Evolutionary conservation across 1,140 invertebrate species (phyloP).

Genomic region (Drosophila obscura): DNA sequence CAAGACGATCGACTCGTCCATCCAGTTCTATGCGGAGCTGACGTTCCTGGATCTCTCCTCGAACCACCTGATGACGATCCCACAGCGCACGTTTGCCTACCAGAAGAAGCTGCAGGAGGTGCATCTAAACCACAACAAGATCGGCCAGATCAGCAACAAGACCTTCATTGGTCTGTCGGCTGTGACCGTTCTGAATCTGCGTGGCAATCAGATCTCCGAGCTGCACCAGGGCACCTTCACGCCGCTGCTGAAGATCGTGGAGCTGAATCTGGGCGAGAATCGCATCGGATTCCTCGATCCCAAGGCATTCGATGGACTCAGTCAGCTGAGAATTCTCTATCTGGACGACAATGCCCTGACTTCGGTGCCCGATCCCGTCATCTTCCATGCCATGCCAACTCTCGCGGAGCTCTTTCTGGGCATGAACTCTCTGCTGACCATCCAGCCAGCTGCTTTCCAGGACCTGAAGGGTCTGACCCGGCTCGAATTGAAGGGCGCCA

Average conservation of each 20-base stretch:
- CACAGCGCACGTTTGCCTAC: conserved; percentile 90
- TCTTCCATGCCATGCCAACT: conserved; percentile 89
- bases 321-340: conserved; percentile 90
- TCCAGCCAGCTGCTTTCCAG: conserved; percentile 91
- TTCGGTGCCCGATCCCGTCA: conserved; percentile 87
- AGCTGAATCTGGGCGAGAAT: conserved; percentile 94
- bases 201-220: conserved; percentile 92
- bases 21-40: conserved; percentile 94
- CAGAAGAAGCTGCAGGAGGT: conserved; percentile 92
- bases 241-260: conserved; percentile 90
- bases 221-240: conserved; percentile 91
- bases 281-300: conserved; percentile 91
- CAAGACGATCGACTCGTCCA: conserved; percentile 93
- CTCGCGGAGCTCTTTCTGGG: conserved; percentile 93
- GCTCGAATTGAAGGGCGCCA: conserved; percentile 91
- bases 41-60: conserved; percentile 93
- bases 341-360: conserved; percentile 93
- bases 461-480: conserved; percentile 89
- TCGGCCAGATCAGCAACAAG: conserved; percentile 90
- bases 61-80: conserved; percentile 92
- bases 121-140: conserved; percentile 93
- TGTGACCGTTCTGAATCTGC: conserved; percentile 91
- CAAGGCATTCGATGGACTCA: conserved; percentile 91
- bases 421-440: conserved; percentile 89
- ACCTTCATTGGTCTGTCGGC: conserved; percentile 92